Evolutionary conservation across 2,888 invertebrate species (phyloP), one percentile per base, ranked within the genome.

Genomic region (Caradrina kadenii): DNA sequence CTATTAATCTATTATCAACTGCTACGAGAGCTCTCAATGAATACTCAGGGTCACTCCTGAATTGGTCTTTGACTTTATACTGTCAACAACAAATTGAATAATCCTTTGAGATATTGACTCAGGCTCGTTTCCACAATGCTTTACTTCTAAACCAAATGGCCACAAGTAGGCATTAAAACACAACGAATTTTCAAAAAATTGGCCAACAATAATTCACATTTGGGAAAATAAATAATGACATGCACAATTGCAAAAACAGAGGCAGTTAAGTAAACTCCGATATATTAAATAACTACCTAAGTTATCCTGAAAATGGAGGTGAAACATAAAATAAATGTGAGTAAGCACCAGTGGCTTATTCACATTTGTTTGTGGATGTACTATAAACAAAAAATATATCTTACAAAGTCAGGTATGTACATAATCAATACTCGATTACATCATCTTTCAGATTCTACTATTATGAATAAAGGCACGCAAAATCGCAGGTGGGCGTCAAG

Each of bases 401-500:
- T 22, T 39, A 6, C 1, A 0, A 39, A 61, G n/a, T 39, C 13
- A 59, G 11, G 10, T 26, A 42, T 49, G 11, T 42, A 42, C 42
- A 2, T 42, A 55, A n/a, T 45, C 56, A 3, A 21, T 42, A 13
- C 6, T n/a, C 3, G 19, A 48, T 75, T 19, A 58, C 60, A 48
- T 63, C 70, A 70, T 35, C 13, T 26, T 48, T 48, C 26, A 52
- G 19, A 42, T 19, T 42, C 8, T 11, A 39, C 21, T 58, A 64
- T 31, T 53, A 42, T 39, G 4, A 60, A 55, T 56, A 56, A 61
- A 21, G 35, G 42, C 67, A 60, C 61, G 58, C 62, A 60, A 42
- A 31, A 53, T 71, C 21, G 48, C 67, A 68, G 58, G 81, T 83
- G 54, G 73, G 81, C 59, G 64, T 64, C 10, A 64, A 42, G 21